These are phyloP conservation scores for Oegoconia quadripuncta DNA, from an alignment of 2,888 invertebrate genomes.

Conservation along the genomic window DNA sequence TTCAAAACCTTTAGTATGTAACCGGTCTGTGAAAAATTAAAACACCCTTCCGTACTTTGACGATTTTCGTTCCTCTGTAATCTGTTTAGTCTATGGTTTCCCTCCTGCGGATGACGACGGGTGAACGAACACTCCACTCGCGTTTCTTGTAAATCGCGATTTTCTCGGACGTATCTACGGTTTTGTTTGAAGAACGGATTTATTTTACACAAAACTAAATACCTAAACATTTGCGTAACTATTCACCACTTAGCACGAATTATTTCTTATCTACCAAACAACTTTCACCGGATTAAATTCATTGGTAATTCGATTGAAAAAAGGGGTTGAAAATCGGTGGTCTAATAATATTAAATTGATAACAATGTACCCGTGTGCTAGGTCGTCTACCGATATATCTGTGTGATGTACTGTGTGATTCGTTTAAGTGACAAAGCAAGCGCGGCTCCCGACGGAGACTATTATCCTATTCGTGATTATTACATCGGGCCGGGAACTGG, in stretches of 20 bases:
- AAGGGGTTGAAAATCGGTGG: slow-evolving; percentile 50
- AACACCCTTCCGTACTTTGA: too few species aligned
- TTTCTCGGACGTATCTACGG: slow-evolving; percentile 51
- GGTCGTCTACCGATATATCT: slow-evolving; percentile 55
- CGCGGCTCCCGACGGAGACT: slow-evolving; percentile 65
- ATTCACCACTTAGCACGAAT: slow-evolving; percentile 23
- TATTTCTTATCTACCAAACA: slow-evolving; percentile 25
- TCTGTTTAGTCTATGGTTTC: slow-evolving; percentile 48
- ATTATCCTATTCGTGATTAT: slow-evolving; percentile 76
- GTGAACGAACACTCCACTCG: slow-evolving; percentile 27
- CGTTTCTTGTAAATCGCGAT: slow-evolving; percentile 53
- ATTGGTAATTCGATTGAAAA: slow-evolving; percentile 67
- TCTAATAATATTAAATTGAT: slow-evolving; percentile 46
- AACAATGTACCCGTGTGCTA: slow-evolving; percentile 62
- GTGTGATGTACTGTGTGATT: slow-evolving; percentile 64
- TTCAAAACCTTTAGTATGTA: too few species aligned
- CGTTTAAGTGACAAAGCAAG: slow-evolving; percentile 73
- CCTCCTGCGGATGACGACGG: slow-evolving; percentile 41
- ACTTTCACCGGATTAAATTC: slow-evolving; percentile 74
- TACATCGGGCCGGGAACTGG: slow-evolving; percentile 67
- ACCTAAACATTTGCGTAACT: slow-evolving; percentile 31
- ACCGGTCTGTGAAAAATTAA: too few species aligned
- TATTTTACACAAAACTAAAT: slow-evolving; percentile 35
- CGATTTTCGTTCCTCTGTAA: neutral
- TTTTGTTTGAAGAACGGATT: slow-evolving; percentile 43